phyloP scores from a whole-genome alignment of 2,113 vertebrate species.

The Seriola rivoliana region DNA sequence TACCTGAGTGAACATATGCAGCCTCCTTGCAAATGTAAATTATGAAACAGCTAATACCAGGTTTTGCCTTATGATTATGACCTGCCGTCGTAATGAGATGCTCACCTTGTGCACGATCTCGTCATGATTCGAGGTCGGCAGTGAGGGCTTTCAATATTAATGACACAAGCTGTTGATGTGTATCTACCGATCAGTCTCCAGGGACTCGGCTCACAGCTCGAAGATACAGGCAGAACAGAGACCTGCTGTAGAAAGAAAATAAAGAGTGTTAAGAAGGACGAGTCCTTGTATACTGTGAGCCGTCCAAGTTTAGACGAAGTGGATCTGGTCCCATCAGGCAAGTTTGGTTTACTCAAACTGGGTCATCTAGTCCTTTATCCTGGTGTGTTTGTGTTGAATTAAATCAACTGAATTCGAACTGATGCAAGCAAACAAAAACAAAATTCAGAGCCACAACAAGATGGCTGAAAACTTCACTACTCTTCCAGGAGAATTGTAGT shows the following conservation, averaged over 20 bases:
- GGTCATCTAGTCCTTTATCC: neutral
- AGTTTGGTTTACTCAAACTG: neutral
- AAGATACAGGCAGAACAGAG: neutral
- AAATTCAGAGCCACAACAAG: neutral
- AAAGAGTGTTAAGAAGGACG: conserved; percentile 1
- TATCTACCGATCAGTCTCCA: conserved; percentile 10
- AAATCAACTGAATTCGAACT: neutral
- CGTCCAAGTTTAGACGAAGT: neutral
- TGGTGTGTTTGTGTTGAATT: neutral
- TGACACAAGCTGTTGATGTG: conserved; percentile 44
- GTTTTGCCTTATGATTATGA: conserved; percentile 38
- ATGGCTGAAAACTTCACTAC: neutral
- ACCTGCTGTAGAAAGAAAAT: neutral
- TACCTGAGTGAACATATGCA: neutral
- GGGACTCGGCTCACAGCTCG: conserved; percentile 18
- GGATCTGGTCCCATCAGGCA: neutral
- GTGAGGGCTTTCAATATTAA: conserved; percentile 53
- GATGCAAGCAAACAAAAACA: neutral
- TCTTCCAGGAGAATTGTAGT: neutral
- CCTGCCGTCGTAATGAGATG: conserved; percentile 38
- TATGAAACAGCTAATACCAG: conserved; percentile 40
- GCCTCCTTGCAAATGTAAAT: conserved; percentile 31
- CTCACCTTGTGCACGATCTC: conserved; percentile 41
- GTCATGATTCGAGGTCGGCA: conserved; percentile 9
- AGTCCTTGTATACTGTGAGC: neutral